Percentiles rank a stretch among this genome's conserved stretches.
phyloP scores from a whole-genome alignment of 2,888 invertebrate genomes.

The Noctua comes region DNA sequence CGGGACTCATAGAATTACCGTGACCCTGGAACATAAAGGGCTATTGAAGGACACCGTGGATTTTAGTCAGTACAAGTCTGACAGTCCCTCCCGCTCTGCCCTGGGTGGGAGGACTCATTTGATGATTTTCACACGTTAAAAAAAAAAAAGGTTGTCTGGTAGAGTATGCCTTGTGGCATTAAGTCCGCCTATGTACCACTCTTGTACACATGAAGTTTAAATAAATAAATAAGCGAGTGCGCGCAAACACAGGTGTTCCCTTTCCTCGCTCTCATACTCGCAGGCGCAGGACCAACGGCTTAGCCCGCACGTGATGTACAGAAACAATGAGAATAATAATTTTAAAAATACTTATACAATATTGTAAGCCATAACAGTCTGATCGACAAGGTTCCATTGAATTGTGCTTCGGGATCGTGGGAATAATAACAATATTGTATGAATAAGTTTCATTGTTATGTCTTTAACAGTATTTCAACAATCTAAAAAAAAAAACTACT shows the following conservation, averaged over 20 bases:
- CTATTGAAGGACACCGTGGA: no score
- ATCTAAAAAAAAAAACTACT: background rate
- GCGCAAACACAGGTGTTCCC: background rate
- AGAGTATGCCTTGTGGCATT: no score
- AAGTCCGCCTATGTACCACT: no score
- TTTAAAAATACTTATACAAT: background rate
- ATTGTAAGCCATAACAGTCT: background rate
- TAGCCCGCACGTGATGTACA: background rate
- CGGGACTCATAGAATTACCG: no score
- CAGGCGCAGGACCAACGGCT: background rate
- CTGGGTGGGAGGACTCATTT: no score
- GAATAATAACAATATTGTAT: conserved; percentile 22
- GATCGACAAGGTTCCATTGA: conserved; percentile 3
- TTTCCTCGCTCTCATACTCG: background rate
- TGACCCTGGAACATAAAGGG: no score
- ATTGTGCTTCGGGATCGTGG: conserved; percentile 9
- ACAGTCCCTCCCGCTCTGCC: no score
- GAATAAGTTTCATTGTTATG: conserved; percentile 17
- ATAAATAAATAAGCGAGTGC: no score
- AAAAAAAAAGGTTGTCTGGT: no score
- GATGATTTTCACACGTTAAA: no score
- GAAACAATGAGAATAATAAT: background rate
- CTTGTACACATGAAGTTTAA: no score
- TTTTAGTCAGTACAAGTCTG: no score
- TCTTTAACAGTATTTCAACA: background rate